Conservation (phyloP, 2,797 vertebrate species). For the Enteromius trimaculatus region DNA sequence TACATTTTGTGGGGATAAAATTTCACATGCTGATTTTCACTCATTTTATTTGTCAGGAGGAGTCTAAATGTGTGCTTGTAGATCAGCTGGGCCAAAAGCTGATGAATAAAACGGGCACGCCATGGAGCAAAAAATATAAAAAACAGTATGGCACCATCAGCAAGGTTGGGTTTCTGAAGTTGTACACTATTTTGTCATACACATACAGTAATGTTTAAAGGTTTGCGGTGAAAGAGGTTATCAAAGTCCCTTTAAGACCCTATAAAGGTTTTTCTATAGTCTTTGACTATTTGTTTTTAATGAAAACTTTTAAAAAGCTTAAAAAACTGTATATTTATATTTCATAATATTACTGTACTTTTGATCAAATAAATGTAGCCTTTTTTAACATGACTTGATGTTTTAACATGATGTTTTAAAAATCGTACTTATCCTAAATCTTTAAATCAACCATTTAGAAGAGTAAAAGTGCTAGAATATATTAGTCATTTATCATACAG, state of each 20-base stretch:
- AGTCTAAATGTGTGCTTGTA: constrained; percentile 77
- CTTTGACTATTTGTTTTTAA: too few species aligned
- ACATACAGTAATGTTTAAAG: background rate
- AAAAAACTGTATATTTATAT: too few species aligned
- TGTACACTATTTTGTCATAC: background rate
- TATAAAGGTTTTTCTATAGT: too few species aligned
- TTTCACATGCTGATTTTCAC: constrained; percentile 43
- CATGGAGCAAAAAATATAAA: constrained; percentile 93
- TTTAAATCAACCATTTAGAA: background rate
- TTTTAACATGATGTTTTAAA: too few species aligned
- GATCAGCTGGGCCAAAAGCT: constrained; percentile 93
- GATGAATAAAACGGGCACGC: constrained; percentile 84
- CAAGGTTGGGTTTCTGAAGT: constrained; percentile 79
- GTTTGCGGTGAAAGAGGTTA: too few species aligned
- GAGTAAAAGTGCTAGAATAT: too few species aligned
- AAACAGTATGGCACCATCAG: constrained; percentile 86
- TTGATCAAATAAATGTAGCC: background rate
- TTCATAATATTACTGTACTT: background rate
- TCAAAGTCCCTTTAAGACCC: too few species aligned
- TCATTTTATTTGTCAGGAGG: constrained; percentile 69
- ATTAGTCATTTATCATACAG: background rate
- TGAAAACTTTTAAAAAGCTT: too few species aligned
- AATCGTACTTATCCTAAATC: background rate
- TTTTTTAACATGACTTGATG: background rate
- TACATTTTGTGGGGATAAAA: background rate